phyloP scores from a whole-genome alignment of 1,140 invertebrate genomes.

The Scylla paramamosain region DNA sequence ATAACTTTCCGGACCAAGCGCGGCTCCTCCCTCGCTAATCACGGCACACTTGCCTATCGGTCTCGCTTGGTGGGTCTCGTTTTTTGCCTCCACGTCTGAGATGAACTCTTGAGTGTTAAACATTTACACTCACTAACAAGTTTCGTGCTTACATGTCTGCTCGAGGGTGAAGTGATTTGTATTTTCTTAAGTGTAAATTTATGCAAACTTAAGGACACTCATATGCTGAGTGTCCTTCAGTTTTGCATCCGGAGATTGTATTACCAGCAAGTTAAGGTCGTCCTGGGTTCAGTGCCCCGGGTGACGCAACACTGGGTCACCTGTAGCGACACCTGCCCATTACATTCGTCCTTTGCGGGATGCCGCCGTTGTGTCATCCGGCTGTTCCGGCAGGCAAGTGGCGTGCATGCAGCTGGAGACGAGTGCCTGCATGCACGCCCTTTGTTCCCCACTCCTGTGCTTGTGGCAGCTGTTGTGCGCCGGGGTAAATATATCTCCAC shows the following conservation, averaged over 20 bases:
- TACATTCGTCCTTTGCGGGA: background rate
- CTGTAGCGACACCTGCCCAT: background rate
- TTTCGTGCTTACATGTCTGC: background rate
- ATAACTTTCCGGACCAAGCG: background rate
- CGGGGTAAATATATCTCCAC: background rate
- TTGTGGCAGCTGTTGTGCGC: background rate
- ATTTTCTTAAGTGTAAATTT: background rate
- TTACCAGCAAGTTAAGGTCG: background rate
- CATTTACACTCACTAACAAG: constrained; percentile 2
- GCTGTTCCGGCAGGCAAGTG: background rate
- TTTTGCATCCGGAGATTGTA: no score
- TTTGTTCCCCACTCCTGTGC: background rate
- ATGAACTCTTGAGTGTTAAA: background rate
- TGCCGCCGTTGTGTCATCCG: background rate
- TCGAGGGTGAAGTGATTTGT: background rate
- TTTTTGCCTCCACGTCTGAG: background rate
- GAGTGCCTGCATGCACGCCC: background rate
- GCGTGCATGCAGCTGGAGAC: background rate
- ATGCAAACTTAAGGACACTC: background rate
- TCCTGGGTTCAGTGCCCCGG: background rate
- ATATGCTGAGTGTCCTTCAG: background rate
- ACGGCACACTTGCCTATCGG: background rate
- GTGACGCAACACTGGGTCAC: background rate
- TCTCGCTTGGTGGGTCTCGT: background rate
- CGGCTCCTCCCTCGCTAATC: background rate